Evolutionary conservation across 2,888 invertebrate genomes (phyloP).

Genomic region (Ochropleura plecta): DNA sequence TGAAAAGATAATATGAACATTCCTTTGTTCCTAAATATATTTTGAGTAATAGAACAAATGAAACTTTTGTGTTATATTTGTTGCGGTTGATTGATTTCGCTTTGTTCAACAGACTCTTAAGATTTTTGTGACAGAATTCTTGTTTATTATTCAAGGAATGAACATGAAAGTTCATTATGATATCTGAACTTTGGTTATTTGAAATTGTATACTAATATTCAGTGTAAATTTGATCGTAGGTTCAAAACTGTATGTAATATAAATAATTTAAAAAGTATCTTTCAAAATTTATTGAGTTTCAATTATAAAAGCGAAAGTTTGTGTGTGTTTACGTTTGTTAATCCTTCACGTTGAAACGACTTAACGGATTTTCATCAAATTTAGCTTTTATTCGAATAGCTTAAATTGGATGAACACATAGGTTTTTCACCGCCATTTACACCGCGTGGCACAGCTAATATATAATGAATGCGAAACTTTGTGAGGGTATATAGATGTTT

Average conservation of each 20-base stretch:
- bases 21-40: constrained; percentile 12
- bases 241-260: neutral
- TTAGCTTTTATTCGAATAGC: too few species aligned
- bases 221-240: neutral
- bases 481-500: too few species aligned
- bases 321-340: too few species aligned
- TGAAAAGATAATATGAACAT: constrained; percentile 20
- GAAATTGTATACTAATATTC: neutral
- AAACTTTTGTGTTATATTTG: constrained; percentile 4
- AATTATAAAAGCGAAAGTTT: neutral
- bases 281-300: neutral
- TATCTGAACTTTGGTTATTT: constrained; percentile 1
- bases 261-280: neutral
- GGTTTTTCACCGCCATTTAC: too few species aligned
- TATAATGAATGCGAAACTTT: too few species aligned
- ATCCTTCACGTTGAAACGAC: too few species aligned
- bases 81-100: constrained; percentile 17
- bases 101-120: constrained; percentile 8
- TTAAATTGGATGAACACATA: too few species aligned
- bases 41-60: constrained; percentile 11
- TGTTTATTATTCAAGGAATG: constrained; percentile 21
- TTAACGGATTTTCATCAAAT: too few species aligned
- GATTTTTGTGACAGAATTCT: constrained; percentile 18
- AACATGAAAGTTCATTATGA: constrained; percentile 26
- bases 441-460: too few species aligned